Percentiles rank a stretch among this genome's conserved stretches.
phyloP scores from a whole-genome alignment of 2,113 vertebrate species.

The Ochotona curzoniae region DNA sequence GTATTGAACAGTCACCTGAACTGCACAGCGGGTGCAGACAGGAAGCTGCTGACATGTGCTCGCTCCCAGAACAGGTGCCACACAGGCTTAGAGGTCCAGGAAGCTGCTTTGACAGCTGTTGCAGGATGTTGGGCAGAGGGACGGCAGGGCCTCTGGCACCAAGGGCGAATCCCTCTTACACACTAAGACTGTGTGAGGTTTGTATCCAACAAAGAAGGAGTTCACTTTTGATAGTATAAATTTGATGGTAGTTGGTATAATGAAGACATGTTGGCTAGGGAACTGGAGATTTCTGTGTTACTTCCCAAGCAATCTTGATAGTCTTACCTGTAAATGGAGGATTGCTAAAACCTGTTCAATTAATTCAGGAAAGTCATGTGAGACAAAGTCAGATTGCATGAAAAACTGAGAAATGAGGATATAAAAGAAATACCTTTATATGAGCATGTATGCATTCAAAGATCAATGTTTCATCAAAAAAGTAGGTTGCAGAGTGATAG shows the following conservation, averaged over 20 bases:
- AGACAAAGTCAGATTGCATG: not conserved
- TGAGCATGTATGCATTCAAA: not conserved
- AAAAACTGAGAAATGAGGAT: not conserved
- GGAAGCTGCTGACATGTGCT: not conserved
- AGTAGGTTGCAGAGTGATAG: not conserved
- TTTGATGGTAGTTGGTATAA: not conserved
- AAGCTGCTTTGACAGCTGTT: not conserved
- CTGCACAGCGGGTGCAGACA: not conserved
- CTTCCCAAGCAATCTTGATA: not conserved
- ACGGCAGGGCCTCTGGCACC: not conserved
- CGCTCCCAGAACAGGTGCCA: not conserved
- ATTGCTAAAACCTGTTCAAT: not conserved
- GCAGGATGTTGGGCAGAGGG: fast-evolving
- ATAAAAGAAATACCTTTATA: not conserved
- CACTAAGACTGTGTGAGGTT: not conserved
- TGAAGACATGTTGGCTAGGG: not conserved
- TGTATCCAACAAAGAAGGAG: not conserved
- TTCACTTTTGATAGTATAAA: not conserved
- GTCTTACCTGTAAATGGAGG: not conserved
- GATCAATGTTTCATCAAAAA: not conserved
- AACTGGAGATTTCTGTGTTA: not conserved
- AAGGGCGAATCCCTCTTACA: not conserved
- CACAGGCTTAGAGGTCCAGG: not conserved
- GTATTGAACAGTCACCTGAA: not conserved
- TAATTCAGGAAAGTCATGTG: not conserved